Evolutionary conservation across 2,797 vertebrate genomes (phyloP).

Genomic region (Peromyscus eremicus): DNA sequence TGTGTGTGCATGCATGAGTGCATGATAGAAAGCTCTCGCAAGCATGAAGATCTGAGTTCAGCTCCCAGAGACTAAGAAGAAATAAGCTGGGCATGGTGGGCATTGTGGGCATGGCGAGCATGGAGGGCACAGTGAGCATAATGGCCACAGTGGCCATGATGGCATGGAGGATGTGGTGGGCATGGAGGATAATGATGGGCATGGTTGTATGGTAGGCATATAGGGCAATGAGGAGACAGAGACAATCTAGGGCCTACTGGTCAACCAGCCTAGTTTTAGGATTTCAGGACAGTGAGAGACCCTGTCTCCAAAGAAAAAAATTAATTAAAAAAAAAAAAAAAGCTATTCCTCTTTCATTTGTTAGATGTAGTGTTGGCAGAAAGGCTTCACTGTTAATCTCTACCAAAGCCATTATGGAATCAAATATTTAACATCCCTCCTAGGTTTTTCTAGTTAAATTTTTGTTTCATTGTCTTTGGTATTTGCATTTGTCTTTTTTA

Average conservation of each 20-base stretch:
- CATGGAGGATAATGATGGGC: no score
- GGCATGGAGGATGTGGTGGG: not conserved
- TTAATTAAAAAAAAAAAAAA: not conserved
- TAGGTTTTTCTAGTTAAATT: not conserved
- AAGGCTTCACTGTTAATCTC: not conserved
- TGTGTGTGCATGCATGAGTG: not conserved
- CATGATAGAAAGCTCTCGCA: not conserved
- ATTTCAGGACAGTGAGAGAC: not conserved
- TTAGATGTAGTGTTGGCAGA: not conserved
- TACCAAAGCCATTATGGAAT: not conserved
- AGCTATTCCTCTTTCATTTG: not conserved
- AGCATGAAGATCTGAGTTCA: not conserved
- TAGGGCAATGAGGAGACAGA: not conserved
- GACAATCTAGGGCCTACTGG: not conserved
- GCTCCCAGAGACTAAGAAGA: not conserved
- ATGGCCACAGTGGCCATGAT: not conserved
- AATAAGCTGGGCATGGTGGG: not conserved
- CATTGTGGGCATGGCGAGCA: not conserved
- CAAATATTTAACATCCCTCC: not conserved
- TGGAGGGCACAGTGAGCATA: not conserved
- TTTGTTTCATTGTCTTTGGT: conserved; percentile 1
- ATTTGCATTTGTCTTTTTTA: not conserved
- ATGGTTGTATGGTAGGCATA: no score
- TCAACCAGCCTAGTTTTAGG: not conserved
- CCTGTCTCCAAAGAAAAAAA: not conserved